Conservation (phyloP, 2,888 invertebrate species). For the Caenorhabditis sulstoni region DNA sequence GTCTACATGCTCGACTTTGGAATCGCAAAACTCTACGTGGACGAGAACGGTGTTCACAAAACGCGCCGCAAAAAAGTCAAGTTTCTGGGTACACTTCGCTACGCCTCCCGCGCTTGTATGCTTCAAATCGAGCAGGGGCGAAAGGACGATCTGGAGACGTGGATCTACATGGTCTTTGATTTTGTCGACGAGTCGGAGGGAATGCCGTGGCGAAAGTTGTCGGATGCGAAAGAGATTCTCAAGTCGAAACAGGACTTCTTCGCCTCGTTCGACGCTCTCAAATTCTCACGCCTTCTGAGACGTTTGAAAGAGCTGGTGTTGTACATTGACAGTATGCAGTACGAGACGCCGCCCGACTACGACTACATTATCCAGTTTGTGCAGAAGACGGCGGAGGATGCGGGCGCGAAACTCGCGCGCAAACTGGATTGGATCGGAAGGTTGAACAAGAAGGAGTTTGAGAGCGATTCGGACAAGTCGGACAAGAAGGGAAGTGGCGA, state of each 20-base stretch:
- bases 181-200: slow-evolving; percentile 58
- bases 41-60: slow-evolving; percentile 50
- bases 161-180: slow-evolving; percentile 64
- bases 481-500: slow-evolving; percentile 38
- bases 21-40: slow-evolving; percentile 49
- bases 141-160: slow-evolving; percentile 67
- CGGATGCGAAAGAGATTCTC: slow-evolving; percentile 33
- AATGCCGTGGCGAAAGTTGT: slow-evolving; percentile 50
- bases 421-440: slow-evolving; percentile 62
- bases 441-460: slow-evolving; percentile 58
- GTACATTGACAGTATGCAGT: slow-evolving; percentile 43
- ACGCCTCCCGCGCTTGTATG: slow-evolving; percentile 63
- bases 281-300: background rate
- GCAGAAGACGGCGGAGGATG: slow-evolving; percentile 28
- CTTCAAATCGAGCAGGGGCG: slow-evolving; percentile 62
- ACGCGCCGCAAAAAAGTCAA: slow-evolving; percentile 58
- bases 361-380: slow-evolving; percentile 46
- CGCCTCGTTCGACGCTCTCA: background rate
- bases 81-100: slow-evolving; percentile 67
- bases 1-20: slow-evolving; percentile 63
- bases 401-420: slow-evolving; percentile 34
- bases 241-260: slow-evolving; percentile 38
- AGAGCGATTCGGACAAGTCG: slow-evolving; percentile 49
- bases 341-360: slow-evolving; percentile 42
- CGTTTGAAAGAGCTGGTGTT: slow-evolving; percentile 23